Evolutionary conservation across 2,888 invertebrate genomes (phyloP), one percentile per base, ranked within the genome.

Genomic region (Cylindroiulus punctatus): DNA sequence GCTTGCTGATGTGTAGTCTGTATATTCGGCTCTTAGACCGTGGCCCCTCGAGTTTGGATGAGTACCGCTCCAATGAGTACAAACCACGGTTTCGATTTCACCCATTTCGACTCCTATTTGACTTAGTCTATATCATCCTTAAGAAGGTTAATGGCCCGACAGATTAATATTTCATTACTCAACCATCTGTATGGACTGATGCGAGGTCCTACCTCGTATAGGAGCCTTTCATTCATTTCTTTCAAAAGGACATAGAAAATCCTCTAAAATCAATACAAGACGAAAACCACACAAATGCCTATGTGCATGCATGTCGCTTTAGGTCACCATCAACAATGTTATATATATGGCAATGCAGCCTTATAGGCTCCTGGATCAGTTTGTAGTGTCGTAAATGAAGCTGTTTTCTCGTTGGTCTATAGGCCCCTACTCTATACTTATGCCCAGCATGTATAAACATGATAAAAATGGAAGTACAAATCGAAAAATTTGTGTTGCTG

Each of bases 111-210:
- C 30, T 84, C 84, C 47, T 32, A 42, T 84, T 52, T 44, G 44
- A 84, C 52, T 84, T 84, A 84, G 44, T 44, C 47, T 84, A 42
- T 52, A 52, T 84, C 84, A 84, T 52, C 47, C 44, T 44, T 52
- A 84, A 84, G 32, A 52, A 52, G 84, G 40, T 84, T 52, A 84
- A 84, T 84, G 84, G 52, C 52, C 47, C 84, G 84, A 47, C 44
- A 44, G 84, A 84, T 84, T 84, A 84, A 84, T 84, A 81, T 81
- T 81, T 81, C 81, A 81, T 81, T 81, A 81, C 32, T 81, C 52
- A 52, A 52, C 52, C 52, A 52, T 52, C 52, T 52, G 52, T 52
- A 52, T 52, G 52, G 52, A 52, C 52, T 52, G 52, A 52, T n/a
- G n/a, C 52, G 52, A 52, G 52, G 52, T 52, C 52, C 52, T 52